Percentiles rank a stretch among this genome's conserved stretches.
Evolutionary conservation across 2,113 vertebrate species (phyloP).

Genomic region (Peromyscus leucopus): DNA sequence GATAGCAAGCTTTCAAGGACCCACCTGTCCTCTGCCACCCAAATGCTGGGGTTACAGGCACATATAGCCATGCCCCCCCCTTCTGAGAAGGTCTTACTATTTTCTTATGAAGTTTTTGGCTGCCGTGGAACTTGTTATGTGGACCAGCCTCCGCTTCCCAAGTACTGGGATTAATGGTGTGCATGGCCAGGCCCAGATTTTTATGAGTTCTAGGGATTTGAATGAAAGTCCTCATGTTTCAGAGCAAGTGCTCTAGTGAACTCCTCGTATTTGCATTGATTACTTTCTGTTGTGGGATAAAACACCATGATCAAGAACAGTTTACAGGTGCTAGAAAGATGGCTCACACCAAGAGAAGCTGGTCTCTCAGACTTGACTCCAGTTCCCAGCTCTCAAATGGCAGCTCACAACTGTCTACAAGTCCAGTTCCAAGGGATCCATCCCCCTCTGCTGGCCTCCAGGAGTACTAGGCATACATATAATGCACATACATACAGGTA

Average conservation of each 20-base stretch:
- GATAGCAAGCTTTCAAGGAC: not conserved
- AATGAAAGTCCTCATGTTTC: not conserved
- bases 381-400: not conserved
- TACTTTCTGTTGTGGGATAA: not conserved
- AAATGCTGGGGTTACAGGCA: not conserved
- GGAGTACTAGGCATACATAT: not conserved
- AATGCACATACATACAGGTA: not conserved
- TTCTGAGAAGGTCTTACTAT: not conserved
- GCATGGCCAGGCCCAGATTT: not conserved
- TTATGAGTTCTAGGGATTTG: not conserved
- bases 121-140: not conserved
- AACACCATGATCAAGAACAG: not conserved
- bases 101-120: not conserved
- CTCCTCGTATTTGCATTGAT: not conserved
- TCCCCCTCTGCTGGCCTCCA: not conserved
- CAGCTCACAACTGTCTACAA: not conserved
- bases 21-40: not conserved
- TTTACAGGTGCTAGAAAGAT: not conserved
- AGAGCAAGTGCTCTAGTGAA: not conserved
- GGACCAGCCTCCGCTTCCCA: not conserved
- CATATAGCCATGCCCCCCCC: not conserved
- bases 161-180: not conserved
- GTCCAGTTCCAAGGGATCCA: not conserved
- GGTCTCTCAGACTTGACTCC: not conserved
- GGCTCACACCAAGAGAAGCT: not conserved